Evolutionary conservation across 2,797 vertebrate species (phyloP), one percentile per base, ranked within the genome.

Genomic region (Austrolebias charrua): DNA sequence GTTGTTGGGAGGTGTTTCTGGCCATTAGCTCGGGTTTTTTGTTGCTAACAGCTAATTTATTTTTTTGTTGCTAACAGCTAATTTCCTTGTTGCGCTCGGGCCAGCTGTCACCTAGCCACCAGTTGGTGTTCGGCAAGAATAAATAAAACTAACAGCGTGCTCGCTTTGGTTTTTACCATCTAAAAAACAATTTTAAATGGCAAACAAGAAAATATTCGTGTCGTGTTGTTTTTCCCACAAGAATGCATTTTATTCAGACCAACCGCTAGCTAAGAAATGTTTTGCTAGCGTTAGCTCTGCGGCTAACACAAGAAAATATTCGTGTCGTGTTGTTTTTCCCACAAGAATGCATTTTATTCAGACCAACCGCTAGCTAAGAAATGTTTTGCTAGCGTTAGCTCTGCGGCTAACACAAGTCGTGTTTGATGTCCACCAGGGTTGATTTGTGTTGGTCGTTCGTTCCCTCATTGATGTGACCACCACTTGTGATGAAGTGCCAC

Each of bases 41-140:
- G n/a, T n/a, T n/a, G n/a, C n/a, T n/a, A n/a, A n/a, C n/a, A n/a
- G n/a, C n/a, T n/a, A n/a, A n/a, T n/a, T n/a, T n/a, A 69, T 67
- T 61, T 82, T 71, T 78, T 69, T 42, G 42, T 35, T 68, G 86
- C 88, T 87, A 86, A 87, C 82, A 40, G 89, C 87, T 90, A 86
- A 86, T 89, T 88, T 84, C 82, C 86, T 86, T 83, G 87, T 89
- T 86, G 83, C 79, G 67, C 76, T 83, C 71, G 48, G n/a, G 76
- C 74, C 80, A 79, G 83, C 86, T 89, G 88, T 88, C 82, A 81
- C 55, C 51, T 55, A 80, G 71, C 76, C 76, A 63, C 52, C 64
- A 73, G 64, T 54, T 54, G 66, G 55, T 70, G 75, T 57, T 78
- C 54, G 66, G 65, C 66, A 61, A 12, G 11, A 40, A 12, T 65